A percentile compares a stretch with the other conserved stretches of the same genome.
Evolutionary conservation across 2,888 invertebrate genomes (phyloP).

Genomic region (Capitulum mitella): DNA sequence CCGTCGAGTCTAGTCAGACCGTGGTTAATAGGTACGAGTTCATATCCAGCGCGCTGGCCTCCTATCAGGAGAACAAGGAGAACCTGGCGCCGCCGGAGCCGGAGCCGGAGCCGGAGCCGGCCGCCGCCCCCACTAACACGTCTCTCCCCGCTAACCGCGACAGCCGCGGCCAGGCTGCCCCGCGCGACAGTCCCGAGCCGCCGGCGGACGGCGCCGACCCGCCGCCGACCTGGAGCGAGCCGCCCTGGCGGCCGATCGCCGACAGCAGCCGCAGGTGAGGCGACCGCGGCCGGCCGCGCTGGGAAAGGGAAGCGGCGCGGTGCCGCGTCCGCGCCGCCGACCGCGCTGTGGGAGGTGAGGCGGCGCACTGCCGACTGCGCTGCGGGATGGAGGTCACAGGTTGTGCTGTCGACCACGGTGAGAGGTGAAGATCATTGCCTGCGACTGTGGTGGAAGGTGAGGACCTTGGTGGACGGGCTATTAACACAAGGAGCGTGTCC

Average conservation of each 20-base stretch:
- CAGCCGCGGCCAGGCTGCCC: neutral
- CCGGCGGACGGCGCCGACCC: conserved; percentile 15
- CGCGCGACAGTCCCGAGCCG: neutral
- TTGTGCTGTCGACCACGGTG: no score
- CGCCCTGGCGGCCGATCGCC: conserved; percentile 3
- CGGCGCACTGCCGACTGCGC: no score
- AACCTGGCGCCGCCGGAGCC: neutral
- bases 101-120: neutral
- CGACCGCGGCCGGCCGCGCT: neutral
- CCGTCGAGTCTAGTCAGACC: neutral
- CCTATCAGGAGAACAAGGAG: neutral
- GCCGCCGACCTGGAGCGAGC: neutral
- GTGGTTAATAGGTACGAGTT: conserved; percentile 10
- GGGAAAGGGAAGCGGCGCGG: neutral
- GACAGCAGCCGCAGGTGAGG: conserved; percentile 5
- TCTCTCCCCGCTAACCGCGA: neutral
- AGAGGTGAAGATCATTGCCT: no score
- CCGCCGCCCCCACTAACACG: neutral
- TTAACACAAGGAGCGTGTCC: no score
- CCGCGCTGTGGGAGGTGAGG: no score
- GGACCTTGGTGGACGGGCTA: no score
- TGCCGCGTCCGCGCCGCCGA: no score
- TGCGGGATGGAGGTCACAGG: no score
- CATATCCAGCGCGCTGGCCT: neutral
- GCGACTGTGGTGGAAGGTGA: no score